Evolutionary conservation across 64 coral and sea anemone species (phyloP).

Genomic region (Montipora cactus): DNA sequence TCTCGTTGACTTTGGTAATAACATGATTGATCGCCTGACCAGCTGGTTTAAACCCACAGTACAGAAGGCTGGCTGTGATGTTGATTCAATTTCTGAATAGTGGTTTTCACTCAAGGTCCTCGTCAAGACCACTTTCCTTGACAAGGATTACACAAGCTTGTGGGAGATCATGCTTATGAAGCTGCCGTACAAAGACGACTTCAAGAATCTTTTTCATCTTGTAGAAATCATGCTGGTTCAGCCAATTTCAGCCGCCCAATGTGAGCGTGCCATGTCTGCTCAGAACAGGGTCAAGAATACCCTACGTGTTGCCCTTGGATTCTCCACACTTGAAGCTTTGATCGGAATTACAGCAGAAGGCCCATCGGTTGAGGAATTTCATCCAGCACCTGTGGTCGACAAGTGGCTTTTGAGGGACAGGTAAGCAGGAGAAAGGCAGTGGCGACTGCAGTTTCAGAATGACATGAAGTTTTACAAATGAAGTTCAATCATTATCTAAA

Average conservation of each 20-base stretch:
- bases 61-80: slow-evolving; percentile 39
- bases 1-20: slow-evolving; percentile 42
- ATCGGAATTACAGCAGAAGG: slow-evolving; percentile 56
- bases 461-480: neutral
- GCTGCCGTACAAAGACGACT: slow-evolving; percentile 47
- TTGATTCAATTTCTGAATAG: slow-evolving; percentile 35
- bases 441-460: neutral
- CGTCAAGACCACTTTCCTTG: slow-evolving; percentile 25
- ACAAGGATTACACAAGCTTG: slow-evolving; percentile 52
- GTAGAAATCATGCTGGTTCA: slow-evolving; percentile 55
- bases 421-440: neutral
- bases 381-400: slow-evolving; percentile 41
- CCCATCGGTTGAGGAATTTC: slow-evolving; percentile 29
- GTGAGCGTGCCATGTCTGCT: slow-evolving; percentile 37
- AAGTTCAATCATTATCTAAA: slow-evolving; percentile 6
- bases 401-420: slow-evolving; percentile 35
- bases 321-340: slow-evolving; percentile 30
- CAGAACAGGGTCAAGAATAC: slow-evolving; percentile 61
- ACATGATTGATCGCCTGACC: slow-evolving; percentile 29
- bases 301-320: slow-evolving; percentile 17
- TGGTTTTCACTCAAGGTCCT: slow-evolving; percentile 58
- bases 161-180: slow-evolving; percentile 49
- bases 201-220: slow-evolving; percentile 10
- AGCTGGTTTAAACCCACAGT: slow-evolving; percentile 21
- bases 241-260: slow-evolving; percentile 11